Conservation (phyloP, 2,888 invertebrate species). For the Uropetala carovei region DNA sequence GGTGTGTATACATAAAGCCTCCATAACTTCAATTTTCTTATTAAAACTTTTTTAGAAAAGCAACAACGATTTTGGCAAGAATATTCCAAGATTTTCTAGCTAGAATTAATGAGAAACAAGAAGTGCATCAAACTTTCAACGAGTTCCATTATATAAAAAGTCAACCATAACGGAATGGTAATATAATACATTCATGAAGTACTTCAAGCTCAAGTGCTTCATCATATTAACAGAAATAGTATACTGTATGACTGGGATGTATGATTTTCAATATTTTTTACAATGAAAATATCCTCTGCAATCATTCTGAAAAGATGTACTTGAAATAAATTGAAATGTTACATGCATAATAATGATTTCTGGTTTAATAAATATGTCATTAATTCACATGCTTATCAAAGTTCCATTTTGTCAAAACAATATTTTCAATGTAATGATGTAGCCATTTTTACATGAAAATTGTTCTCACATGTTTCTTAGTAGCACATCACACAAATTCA, state of each 20-base stretch:
- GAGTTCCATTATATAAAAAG: neutral
- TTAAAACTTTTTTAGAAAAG: neutral
- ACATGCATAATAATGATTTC: slow-evolving; percentile 21
- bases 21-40: neutral
- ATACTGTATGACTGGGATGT: neutral
- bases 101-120: neutral
- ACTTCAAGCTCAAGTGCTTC: no score
- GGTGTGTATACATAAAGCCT: neutral
- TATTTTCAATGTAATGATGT: neutral
- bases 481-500: neutral
- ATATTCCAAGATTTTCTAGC: neutral
- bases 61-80: neutral
- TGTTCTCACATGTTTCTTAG: slow-evolving; percentile 32
- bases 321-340: neutral
- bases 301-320: neutral
- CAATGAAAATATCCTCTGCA: no score
- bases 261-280: no score
- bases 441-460: neutral
- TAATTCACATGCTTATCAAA: neutral
- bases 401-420: slow-evolving; percentile 7
- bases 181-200: no score
- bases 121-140: neutral
- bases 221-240: slow-evolving; percentile 27
- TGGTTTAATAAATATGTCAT: slow-evolving; percentile 48
- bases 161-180: neutral